These are phyloP conservation scores for Chionomys nivalis DNA, from an alignment of 2,113 vertebrate species.

Conservation along the genomic window DNA sequence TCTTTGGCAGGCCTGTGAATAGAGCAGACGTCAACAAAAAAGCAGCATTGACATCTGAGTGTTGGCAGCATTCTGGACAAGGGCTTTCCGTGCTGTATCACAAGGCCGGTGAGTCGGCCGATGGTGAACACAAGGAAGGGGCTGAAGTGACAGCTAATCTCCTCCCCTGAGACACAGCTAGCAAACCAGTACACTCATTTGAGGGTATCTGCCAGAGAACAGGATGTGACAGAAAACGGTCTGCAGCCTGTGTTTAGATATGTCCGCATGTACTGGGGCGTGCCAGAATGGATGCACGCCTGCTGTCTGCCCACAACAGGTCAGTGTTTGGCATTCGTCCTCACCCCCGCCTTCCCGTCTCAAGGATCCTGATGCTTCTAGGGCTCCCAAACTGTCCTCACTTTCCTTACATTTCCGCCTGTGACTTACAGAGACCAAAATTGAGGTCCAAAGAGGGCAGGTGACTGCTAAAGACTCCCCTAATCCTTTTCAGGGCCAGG, in stretches of 20 bases:
- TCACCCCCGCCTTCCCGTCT: accelerated
- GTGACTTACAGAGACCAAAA: not conserved
- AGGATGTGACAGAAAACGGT: not conserved
- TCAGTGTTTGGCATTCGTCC: not conserved
- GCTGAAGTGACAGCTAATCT: not conserved
- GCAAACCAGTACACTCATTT: accelerated
- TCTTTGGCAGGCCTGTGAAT: not conserved
- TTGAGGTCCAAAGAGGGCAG: not conserved
- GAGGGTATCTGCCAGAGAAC: not conserved
- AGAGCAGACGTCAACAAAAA: not conserved
- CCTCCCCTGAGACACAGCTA: not conserved
- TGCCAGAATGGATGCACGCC: no score
- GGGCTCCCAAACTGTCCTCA: no score
- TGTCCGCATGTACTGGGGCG: not conserved
- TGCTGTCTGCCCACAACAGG: not conserved
- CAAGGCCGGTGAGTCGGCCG: not conserved
- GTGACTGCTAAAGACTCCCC: no score
- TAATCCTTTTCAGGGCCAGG: not conserved
- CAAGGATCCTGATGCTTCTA: not conserved
- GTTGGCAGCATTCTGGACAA: not conserved
- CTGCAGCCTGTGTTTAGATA: not conserved
- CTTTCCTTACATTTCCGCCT: no score
- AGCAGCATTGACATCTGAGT: not conserved
- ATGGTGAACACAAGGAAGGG: not conserved
- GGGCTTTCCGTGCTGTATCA: not conserved